These are phyloP conservation scores for Anoncus sp. DNA, from an alignment of 2,888 invertebrate species.

Conservation along the genomic window DNA sequence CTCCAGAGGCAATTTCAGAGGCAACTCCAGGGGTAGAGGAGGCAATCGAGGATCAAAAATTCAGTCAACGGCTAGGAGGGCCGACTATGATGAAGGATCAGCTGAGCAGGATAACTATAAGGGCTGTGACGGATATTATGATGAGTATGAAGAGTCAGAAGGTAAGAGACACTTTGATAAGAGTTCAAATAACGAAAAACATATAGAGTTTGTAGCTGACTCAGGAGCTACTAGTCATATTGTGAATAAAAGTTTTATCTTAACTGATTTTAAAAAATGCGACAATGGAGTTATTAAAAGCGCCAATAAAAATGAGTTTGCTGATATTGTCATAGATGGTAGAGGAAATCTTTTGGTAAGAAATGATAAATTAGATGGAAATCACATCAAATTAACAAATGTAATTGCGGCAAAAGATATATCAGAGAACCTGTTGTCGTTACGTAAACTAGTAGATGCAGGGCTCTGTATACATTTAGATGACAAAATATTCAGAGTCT, in stretches of 20 bases:
- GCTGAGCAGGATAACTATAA: too few relatives aligned
- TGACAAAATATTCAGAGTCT: constrained; percentile 48
- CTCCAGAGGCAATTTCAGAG: constrained; percentile 23
- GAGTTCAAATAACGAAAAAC: constrained; percentile 29
- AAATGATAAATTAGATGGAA: constrained; percentile 46
- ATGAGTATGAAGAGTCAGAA: constrained; percentile 31
- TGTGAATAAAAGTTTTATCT: constrained; percentile 52
- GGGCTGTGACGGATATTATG: constrained; percentile 20
- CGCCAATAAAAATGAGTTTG: too few relatives aligned
- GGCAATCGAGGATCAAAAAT: constrained; percentile 37
- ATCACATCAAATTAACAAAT: constrained; percentile 58
- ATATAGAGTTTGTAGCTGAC: constrained; percentile 41
- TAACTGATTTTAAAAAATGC: constrained; percentile 41
- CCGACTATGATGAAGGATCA: constrained; percentile 37
- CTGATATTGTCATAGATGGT: constrained; percentile 67
- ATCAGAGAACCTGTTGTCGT: constrained; percentile 68
- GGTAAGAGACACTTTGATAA: constrained; percentile 43
- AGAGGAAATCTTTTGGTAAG: constrained; percentile 64
- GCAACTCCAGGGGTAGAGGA: constrained; percentile 43
- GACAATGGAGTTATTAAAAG: constrained; percentile 22
- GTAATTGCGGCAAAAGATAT: constrained; percentile 64
- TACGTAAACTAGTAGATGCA: constrained; percentile 61
- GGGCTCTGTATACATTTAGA: constrained; percentile 61
- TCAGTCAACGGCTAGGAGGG: constrained; percentile 48
- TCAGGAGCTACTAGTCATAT: constrained; percentile 66